Conservation (phyloP, 1,140 invertebrate genomes). For the Trypoxylus dichotomus region DNA sequence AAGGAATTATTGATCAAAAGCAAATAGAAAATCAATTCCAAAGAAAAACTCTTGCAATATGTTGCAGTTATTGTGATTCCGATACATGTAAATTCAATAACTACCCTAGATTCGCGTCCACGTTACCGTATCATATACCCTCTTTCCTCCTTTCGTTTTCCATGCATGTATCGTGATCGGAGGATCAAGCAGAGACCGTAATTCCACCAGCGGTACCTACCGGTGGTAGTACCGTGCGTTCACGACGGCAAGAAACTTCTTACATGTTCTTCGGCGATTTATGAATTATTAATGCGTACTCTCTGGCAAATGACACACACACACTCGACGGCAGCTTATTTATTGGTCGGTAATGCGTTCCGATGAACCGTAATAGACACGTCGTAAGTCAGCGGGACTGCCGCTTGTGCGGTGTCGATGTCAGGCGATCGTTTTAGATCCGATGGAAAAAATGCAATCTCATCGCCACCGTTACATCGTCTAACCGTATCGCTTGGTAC, state of each 20-base stretch:
- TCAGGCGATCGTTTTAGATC: not conserved
- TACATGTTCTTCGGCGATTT: not conserved
- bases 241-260: not conserved
- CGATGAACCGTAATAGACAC: constrained; percentile 2
- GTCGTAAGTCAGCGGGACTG: not conserved
- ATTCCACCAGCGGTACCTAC: not conserved
- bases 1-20: no score
- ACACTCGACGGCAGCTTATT: not conserved
- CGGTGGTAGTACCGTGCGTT: not conserved
- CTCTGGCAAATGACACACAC: not conserved
- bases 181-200: no score
- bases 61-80: no score
- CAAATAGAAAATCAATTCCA: no score
- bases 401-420: not conserved
- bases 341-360: constrained; percentile 1
- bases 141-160: no score
- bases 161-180: no score
- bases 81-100: no score
- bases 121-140: no score
- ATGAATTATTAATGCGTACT: constrained; percentile 3
- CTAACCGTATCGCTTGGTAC: not conserved
- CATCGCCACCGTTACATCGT: not conserved
- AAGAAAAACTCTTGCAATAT: no score
- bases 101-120: no score
- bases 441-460: not conserved